Evolutionary conservation across 1,140 invertebrate genomes (phyloP).

Genomic region (Drosophila miranda): DNA sequence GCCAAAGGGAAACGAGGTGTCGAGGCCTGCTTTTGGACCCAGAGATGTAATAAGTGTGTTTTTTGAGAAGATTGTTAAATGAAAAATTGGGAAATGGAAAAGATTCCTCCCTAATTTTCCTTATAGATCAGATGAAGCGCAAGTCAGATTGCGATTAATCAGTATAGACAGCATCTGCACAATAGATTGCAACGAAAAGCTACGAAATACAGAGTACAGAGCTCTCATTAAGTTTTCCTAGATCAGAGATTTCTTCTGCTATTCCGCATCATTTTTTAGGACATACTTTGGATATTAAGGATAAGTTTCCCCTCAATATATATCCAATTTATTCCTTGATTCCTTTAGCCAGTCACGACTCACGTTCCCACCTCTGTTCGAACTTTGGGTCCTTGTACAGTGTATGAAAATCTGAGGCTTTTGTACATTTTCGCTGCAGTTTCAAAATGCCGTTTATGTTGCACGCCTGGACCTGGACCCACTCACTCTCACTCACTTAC

Average conservation of each 20-base stretch:
- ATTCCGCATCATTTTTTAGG: too few relatives aligned
- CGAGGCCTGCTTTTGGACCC: background rate
- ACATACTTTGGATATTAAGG: too few relatives aligned
- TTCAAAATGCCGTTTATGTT: conserved; percentile 67
- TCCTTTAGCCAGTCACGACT: conserved; percentile 18
- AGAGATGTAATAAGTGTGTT: conserved; percentile 54
- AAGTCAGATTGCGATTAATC: too few relatives aligned
- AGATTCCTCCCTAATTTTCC: too few relatives aligned
- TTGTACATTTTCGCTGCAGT: conserved; percentile 64
- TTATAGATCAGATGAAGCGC: too few relatives aligned
- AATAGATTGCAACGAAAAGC: conserved; percentile 3
- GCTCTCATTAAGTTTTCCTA: too few relatives aligned
- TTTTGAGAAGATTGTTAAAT: background rate
- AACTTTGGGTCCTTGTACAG: conserved; percentile 43
- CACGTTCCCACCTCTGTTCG: conserved; percentile 51
- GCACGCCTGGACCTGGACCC: conserved; percentile 44
- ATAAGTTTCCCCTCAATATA: too few relatives aligned
- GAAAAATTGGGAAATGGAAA: too few relatives aligned
- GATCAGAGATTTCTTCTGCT: too few relatives aligned
- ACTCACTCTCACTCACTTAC: conserved; percentile 40
- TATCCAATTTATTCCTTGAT: too few relatives aligned
- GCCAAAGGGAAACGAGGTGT: conserved; percentile 6
- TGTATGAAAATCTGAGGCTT: conserved; percentile 69
- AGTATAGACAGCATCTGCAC: background rate
- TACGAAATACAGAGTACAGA: too few relatives aligned